Conservation (phyloP, 2,113 vertebrate species). For the Melanerpes formicivorus region DNA sequence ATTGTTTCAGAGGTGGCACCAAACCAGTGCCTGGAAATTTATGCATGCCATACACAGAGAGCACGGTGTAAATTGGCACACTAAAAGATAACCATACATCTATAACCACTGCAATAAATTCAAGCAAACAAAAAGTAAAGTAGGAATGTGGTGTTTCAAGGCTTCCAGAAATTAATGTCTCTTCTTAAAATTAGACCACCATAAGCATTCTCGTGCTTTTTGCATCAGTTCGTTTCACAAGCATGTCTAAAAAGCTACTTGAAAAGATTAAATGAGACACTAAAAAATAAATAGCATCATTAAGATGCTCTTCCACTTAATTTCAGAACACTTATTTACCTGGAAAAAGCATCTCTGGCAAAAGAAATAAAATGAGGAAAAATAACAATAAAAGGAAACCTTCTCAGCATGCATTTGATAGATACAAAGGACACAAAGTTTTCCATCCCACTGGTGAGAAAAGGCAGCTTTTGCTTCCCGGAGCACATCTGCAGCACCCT, state of each 20-base stretch:
- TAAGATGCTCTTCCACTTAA: constrained; percentile 17
- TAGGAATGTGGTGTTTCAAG: neutral
- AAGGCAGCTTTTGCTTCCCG: neutral
- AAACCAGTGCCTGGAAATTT: neutral
- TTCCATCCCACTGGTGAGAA: neutral
- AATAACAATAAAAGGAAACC: neutral
- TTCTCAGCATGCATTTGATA: neutral
- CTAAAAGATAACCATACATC: neutral
- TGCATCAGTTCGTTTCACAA: constrained; percentile 15
- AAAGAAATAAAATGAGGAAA: neutral
- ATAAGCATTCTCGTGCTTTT: neutral
- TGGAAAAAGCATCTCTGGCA: neutral
- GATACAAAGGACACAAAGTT: neutral
- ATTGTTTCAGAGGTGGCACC: neutral
- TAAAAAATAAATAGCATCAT: constrained; percentile 27
- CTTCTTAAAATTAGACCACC: neutral
- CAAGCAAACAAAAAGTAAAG: neutral
- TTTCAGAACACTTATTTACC: constrained; percentile 13
- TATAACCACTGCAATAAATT: neutral
- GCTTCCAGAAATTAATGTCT: neutral
- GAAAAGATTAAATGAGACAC: constrained; percentile 17
- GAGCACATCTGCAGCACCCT: neutral
- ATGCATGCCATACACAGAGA: neutral
- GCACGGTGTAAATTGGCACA: accelerated
- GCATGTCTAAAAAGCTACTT: constrained; percentile 22